Evolutionary conservation across 2,888 invertebrate genomes (phyloP).

Genomic region (Ophion ellenae): DNA sequence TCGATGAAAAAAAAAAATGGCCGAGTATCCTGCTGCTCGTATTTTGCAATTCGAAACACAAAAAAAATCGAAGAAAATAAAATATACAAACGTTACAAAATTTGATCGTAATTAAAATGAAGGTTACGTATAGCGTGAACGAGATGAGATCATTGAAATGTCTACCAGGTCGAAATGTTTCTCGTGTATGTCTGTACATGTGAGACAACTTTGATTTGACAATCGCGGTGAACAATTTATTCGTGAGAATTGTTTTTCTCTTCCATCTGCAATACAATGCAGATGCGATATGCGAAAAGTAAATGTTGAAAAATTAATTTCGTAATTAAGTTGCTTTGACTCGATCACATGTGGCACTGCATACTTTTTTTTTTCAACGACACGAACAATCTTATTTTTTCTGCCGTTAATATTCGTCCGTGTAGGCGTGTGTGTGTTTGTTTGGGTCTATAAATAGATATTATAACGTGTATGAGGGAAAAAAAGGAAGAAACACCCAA

Average conservation of each 20-base stretch:
- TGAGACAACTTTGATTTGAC: neutral
- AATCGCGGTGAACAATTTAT: too few relatives aligned
- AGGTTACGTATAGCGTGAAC: conserved; percentile 37
- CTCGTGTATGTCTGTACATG: conserved; percentile 23
- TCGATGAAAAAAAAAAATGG: neutral
- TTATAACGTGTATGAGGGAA: neutral
- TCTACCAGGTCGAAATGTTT: conserved; percentile 52
- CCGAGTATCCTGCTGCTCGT: conserved; percentile 58
- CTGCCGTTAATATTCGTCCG: neutral
- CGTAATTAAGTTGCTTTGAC: too few relatives aligned
- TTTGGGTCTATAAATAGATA: conserved; percentile 41
- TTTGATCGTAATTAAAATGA: conserved; percentile 30
- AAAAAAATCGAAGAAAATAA: conserved; percentile 37
- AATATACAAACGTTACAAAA: conserved; percentile 33
- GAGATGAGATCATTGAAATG: conserved; percentile 40
- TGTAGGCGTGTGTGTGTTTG: conserved; percentile 24
- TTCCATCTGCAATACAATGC: too few relatives aligned
- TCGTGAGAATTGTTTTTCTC: too few relatives aligned
- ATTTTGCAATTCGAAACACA: conserved; percentile 66
- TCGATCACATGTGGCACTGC: too few relatives aligned
- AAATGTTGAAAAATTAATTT: too few relatives aligned
- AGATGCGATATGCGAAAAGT: too few relatives aligned
- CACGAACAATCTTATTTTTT: neutral
- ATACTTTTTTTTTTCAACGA: neutral
- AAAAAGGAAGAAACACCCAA: conserved; percentile 74